phyloP scores from a whole-genome alignment of 1,140 invertebrate species.

The Zaprionus africanus region DNA sequence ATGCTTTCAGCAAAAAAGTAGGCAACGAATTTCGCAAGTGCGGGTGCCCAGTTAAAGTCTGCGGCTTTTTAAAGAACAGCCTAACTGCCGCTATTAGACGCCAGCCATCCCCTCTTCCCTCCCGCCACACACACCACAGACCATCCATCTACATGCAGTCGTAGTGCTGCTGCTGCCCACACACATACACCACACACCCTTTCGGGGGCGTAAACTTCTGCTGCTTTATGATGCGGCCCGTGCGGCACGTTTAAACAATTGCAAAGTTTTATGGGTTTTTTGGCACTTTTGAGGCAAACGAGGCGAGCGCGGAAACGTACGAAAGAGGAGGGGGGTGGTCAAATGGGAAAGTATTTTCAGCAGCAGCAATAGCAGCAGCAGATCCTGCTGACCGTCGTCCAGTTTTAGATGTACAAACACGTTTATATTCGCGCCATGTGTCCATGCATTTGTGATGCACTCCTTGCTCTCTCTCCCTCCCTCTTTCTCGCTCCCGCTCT shows the following conservation, averaged over 20 bases:
- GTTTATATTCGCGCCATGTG: constrained; percentile 3
- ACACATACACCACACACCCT: constrained; percentile 6
- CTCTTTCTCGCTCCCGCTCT: neutral
- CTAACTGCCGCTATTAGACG: constrained; percentile 1
- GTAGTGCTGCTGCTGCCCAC: neutral
- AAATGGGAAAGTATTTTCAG: neutral
- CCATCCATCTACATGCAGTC: constrained; percentile 4
- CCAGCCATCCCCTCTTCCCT: neutral
- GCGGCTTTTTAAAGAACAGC: constrained; percentile 28
- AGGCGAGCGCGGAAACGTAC: neutral
- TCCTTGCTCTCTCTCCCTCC: neutral
- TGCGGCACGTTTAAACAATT: constrained; percentile 76
- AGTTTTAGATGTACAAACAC: constrained; percentile 17
- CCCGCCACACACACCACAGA: neutral
- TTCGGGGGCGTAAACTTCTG: constrained; percentile 40
- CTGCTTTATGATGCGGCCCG: constrained; percentile 59
- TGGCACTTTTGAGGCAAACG: constrained; percentile 20
- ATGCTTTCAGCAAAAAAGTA: constrained; percentile 56
- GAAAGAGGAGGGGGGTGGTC: neutral
- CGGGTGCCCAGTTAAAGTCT: constrained; percentile 29
- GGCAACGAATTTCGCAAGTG: constrained; percentile 50
- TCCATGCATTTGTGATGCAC: constrained; percentile 39
- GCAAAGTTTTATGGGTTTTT: constrained; percentile 65
- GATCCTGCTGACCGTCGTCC: neutral
- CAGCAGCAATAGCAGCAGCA: constrained; percentile 14